These are phyloP conservation scores for Delichon dasypus DNA, from an alignment of 2,797 vertebrate genomes.

Conservation along the genomic window DNA sequence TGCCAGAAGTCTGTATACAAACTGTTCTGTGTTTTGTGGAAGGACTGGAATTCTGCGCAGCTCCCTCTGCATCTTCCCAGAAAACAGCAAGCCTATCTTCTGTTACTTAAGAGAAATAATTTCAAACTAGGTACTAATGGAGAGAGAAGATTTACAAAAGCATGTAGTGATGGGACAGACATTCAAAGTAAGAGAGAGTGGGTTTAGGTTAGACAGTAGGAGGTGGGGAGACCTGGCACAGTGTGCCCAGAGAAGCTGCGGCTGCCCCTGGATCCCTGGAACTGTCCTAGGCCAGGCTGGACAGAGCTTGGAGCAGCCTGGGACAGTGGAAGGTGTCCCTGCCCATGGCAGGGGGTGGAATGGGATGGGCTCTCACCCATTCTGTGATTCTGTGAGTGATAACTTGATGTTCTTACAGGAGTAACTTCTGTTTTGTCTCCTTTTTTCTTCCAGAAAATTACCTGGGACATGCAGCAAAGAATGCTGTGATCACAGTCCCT, in stretches of 20 bases:
- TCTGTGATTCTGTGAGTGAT: background rate
- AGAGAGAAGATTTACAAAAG: background rate
- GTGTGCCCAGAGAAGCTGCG: background rate
- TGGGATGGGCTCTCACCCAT: background rate
- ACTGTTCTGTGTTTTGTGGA: background rate
- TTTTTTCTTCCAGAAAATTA: conserved; percentile 85
- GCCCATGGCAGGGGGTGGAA: too few species aligned
- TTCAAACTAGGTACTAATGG: background rate
- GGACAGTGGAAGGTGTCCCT: background rate
- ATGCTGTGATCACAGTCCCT: conserved; percentile 95
- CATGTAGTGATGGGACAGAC: background rate
- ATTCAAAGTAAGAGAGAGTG: background rate
- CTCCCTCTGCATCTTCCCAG: background rate
- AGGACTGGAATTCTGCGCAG: background rate
- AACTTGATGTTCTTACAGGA: background rate
- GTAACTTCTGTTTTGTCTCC: background rate
- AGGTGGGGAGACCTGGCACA: background rate
- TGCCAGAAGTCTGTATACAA: background rate
- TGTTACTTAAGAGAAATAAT: background rate
- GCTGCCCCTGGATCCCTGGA: background rate
- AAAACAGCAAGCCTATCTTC: background rate
- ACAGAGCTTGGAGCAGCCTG: background rate
- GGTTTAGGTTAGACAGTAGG: background rate
- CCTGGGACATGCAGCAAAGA: conserved; percentile 90
- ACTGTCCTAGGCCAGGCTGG: background rate